Evolutionary conservation across 2,797 vertebrate species (phyloP).

Genomic region (Esox lucius): DNA sequence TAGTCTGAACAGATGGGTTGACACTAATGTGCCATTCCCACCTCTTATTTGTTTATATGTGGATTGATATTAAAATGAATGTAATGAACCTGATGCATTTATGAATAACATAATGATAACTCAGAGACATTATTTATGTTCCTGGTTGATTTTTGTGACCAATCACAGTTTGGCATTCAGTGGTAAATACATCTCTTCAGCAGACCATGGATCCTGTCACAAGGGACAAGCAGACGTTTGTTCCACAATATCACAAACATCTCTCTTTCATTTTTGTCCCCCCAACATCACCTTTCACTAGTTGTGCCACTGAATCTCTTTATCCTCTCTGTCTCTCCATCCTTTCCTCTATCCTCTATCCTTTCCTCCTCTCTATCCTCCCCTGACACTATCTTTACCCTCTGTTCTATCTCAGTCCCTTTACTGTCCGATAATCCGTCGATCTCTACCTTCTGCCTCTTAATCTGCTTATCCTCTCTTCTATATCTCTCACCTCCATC

Average conservation of each 20-base stretch:
- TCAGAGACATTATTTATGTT: constrained; percentile 40
- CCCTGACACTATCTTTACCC: no score
- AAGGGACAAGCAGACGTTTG: constrained; percentile 39
- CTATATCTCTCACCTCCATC: constrained; percentile 26
- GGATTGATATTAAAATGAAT: constrained; percentile 62
- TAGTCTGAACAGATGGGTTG: constrained; percentile 74
- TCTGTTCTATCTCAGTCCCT: no score
- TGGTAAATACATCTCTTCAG: constrained; percentile 44
- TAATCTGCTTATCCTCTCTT: no score
- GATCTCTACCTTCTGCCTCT: no score
- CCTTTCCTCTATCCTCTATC: constrained; percentile 30
- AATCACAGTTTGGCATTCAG: constrained; percentile 62
- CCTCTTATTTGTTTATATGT: constrained; percentile 59
- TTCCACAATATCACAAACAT: background rate
- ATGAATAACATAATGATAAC: constrained; percentile 58
- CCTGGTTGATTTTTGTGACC: constrained; percentile 54
- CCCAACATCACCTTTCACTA: background rate
- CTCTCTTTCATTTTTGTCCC: constrained; percentile 24
- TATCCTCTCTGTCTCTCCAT: no score
- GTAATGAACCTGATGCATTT: constrained; percentile 65
- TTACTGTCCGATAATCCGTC: no score
- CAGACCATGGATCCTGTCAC: constrained; percentile 52
- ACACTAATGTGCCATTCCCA: constrained; percentile 63
- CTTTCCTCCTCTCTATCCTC: constrained; percentile 57
- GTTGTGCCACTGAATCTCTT: no score